Conservation (phyloP, 2,797 vertebrate species). For the Monodelphis domestica region DNA sequence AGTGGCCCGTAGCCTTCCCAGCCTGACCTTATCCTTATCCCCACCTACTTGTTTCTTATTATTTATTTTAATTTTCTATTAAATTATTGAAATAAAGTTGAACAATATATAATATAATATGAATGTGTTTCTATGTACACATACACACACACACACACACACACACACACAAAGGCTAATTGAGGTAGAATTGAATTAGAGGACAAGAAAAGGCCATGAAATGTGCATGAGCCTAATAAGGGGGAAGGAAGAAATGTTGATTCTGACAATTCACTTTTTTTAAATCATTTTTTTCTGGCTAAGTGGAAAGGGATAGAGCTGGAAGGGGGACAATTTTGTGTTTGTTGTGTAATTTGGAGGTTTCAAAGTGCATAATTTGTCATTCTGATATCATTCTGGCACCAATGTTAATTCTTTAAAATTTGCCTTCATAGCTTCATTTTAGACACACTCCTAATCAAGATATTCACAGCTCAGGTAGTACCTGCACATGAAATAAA, state of each 20-base stretch:
- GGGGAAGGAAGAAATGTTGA: neutral
- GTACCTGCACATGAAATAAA: neutral
- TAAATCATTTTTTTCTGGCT: neutral
- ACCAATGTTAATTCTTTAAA: neutral
- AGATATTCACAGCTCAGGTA: neutral
- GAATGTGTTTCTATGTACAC: neutral
- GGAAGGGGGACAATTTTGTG: neutral
- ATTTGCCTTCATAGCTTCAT: neutral
- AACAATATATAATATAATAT: neutral
- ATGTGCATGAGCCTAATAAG: neutral
- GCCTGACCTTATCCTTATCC: neutral
- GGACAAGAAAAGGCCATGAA: neutral
- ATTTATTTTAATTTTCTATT: constrained; percentile 84
- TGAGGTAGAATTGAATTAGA: neutral
- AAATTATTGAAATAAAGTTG: constrained; percentile 83
- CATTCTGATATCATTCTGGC: neutral
- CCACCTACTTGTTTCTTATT: constrained; percentile 75
- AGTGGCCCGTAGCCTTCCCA: constrained; percentile 55
- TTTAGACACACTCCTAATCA: neutral
- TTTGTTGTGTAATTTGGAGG: neutral
- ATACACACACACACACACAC: neutral
- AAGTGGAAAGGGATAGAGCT: neutral
- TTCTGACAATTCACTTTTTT: neutral
- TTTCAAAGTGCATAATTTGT: neutral
- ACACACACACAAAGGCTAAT: neutral